Conservation (phyloP, 2,113 vertebrate genomes). For the Neomonachus schauinslandi region DNA sequence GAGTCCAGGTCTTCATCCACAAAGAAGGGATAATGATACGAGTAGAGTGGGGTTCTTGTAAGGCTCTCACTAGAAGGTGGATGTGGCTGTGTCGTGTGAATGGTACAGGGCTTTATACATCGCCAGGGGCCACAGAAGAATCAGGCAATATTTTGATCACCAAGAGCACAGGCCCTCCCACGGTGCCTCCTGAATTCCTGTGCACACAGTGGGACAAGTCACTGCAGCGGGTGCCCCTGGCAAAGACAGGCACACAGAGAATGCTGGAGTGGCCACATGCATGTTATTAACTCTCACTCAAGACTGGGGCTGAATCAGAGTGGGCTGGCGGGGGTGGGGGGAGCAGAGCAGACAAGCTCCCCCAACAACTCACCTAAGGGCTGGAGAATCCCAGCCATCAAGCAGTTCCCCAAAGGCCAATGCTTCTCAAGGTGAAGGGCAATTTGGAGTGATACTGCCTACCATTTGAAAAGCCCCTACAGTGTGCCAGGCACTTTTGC, state of each 20-base stretch:
- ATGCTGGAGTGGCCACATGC: not conserved
- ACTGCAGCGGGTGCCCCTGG: accelerated
- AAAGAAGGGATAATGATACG: accelerated
- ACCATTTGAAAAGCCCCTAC: not conserved
- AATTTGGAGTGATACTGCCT: not conserved
- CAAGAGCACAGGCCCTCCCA: accelerated
- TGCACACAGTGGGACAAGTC: accelerated
- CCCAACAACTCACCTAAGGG: not conserved
- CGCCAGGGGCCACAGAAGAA: accelerated
- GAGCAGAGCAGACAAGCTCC: not conserved
- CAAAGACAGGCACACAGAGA: not conserved
- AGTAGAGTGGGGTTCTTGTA: accelerated
- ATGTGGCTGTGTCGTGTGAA: accelerated
- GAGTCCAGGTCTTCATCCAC: not conserved
- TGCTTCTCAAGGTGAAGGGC: not conserved
- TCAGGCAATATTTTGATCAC: not conserved
- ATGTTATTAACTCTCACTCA: accelerated
- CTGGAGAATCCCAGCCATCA: accelerated
- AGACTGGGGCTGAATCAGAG: too few species aligned
- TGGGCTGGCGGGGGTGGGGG: too few species aligned
- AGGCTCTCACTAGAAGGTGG: not conserved
- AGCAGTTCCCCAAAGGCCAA: not conserved
- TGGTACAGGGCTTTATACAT: accelerated
- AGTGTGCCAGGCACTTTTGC: not conserved
- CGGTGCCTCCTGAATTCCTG: not conserved